Evolutionary conservation across 2,888 invertebrate genomes (phyloP), one percentile per base, ranked within the genome.

Genomic region (Platynereis dumerilii): DNA sequence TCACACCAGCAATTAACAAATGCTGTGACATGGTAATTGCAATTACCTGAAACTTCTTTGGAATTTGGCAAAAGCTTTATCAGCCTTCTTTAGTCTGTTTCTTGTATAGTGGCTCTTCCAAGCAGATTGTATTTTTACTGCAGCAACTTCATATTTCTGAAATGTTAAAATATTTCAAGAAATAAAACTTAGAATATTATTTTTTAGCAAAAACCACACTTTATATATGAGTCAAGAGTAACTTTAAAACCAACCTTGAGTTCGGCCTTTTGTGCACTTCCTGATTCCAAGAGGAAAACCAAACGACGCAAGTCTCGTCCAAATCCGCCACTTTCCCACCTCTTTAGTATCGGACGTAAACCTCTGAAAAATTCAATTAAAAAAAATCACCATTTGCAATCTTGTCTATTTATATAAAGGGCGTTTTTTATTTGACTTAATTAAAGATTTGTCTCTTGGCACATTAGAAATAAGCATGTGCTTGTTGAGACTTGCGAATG

Each of bases 31-130:
- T n/a, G n/a, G n/a, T n/a, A n/a, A n/a, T 22, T 22, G 17, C 48
- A 48, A n/a, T n/a, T 27, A 82, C 82, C 81, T 80, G 73, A 77
- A 83, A 15, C 72, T 74, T 63, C 75, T 75, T 64, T 83, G 83
- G 57, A 83, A 77, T 64, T 77, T 79, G 15, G 77, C 73, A 42
- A 83, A 77, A 3, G 78, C 76, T 58, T 68, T 72, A 65, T 80
- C 74, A 3, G 80, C 80, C 60, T 74, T 75, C 24, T 72, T 66
- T 12, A 84, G 72, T 62, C 74, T 76, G 55, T 73, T 74, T 39
- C 83, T 72, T 3, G 80, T 75, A 1, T 71, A 66, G 44, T 70
- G 78, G 26, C 83, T 82, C 66, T 75, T 78, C 80, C 82, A 84
- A 55, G 75, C 68, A 1, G 82, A 78, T 67, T 84, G 84, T 34